phyloP scores from a whole-genome alignment of 2,888 invertebrate genomes.

The Gastrophysa polygoni region DNA sequence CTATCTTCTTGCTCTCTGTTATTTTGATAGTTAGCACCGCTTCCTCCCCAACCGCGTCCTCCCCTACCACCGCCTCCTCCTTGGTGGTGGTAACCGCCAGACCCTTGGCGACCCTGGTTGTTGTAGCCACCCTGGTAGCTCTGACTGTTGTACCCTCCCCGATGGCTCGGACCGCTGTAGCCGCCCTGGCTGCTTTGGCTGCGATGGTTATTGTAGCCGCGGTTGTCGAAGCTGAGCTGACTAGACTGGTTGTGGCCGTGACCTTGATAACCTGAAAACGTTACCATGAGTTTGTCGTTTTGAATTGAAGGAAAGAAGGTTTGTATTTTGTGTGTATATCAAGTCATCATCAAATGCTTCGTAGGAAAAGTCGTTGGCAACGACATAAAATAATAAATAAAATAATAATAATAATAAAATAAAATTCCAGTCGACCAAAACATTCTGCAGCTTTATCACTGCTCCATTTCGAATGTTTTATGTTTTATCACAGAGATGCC shows the following conservation, averaged over 20 bases:
- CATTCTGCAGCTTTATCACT: too few species aligned
- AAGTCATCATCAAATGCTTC: too few species aligned
- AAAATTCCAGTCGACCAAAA: too few species aligned
- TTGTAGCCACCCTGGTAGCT: constrained; percentile 29
- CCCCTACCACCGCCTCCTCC: constrained; percentile 15
- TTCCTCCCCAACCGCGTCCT: constrained; percentile 7
- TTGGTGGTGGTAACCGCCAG: constrained; percentile 15
- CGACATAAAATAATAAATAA: too few species aligned
- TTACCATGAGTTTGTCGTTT: too few species aligned
- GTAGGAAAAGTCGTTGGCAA: too few species aligned
- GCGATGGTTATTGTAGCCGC: constrained; percentile 18
- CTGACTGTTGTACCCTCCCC: constrained; percentile 25
- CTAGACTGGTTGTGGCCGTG: constrained; percentile 22
- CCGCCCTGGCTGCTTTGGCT: constrained; percentile 19
- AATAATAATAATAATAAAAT: too few species aligned
- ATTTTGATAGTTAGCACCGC: constrained; percentile 13
- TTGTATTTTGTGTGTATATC: too few species aligned
- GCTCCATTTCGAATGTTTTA: too few species aligned
- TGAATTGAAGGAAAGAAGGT: too few species aligned
- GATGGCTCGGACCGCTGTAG: constrained; percentile 21
- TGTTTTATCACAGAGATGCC: too few species aligned
- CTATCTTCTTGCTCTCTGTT: constrained; percentile 33
- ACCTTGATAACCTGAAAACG: constrained; percentile 27
- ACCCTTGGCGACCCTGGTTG: constrained; percentile 21
- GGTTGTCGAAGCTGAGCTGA: constrained; percentile 16